A percentile compares a stretch with the other conserved stretches of the same genome.
These are phyloP conservation scores for Cosmia trapezina DNA, from an alignment of 2,888 invertebrate genomes.

Conservation along the genomic window DNA sequence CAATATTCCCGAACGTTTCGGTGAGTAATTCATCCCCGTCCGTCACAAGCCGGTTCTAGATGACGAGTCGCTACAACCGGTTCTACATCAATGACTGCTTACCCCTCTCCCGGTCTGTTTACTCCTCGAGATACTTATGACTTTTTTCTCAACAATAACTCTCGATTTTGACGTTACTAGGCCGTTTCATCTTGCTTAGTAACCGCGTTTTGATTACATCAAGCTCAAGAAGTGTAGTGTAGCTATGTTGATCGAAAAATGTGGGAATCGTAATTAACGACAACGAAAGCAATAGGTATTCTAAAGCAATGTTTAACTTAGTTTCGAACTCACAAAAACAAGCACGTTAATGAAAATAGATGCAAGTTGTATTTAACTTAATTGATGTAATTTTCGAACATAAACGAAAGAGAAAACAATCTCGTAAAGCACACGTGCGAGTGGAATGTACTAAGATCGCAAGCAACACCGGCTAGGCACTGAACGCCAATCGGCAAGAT, in stretches of 20 bases:
- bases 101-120: constrained; percentile 80
- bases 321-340: constrained; percentile 22
- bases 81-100: constrained; percentile 88
- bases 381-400: constrained; percentile 74
- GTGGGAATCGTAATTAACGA: constrained; percentile 1
- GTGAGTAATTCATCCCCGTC: constrained; percentile 86
- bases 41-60: constrained; percentile 82
- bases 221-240: not conserved
- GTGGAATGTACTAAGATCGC: constrained; percentile 85
- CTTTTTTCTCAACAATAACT: constrained; percentile 77
- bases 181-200: constrained; percentile 66
- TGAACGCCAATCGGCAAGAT: constrained; percentile 84
- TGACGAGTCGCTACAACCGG: constrained; percentile 82
- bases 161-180: constrained; percentile 81
- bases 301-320: constrained; percentile 14
- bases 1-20: constrained; percentile 78
- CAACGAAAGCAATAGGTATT: constrained; percentile 18
- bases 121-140: constrained; percentile 77
- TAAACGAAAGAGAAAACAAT: constrained; percentile 83
- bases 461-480: constrained; percentile 82
- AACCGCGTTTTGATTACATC: constrained; percentile 33
- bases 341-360: constrained; percentile 44
- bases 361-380: constrained; percentile 61
- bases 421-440: constrained; percentile 83
- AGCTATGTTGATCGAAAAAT: constrained; percentile 14